A percentile compares a stretch with the other conserved stretches of the same genome.
These are phyloP conservation scores for Sternarchorhynchus goeldii DNA, from an alignment of 2,797 vertebrate species.

Conservation along the genomic window DNA sequence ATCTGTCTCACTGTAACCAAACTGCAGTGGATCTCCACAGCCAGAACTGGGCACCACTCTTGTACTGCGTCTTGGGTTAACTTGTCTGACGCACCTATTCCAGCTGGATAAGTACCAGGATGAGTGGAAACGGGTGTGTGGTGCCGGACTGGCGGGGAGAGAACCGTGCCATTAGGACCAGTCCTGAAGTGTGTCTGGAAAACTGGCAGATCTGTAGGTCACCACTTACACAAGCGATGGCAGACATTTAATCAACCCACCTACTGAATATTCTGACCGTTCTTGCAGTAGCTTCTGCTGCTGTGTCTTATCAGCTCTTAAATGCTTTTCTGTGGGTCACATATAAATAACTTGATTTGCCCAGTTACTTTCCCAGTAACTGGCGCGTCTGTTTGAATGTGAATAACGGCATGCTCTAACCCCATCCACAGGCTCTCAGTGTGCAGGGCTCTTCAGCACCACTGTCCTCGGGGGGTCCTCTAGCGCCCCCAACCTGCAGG, in stretches of 20 bases:
- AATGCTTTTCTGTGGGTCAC: constrained; percentile 31
- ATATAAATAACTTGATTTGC: constrained; percentile 46
- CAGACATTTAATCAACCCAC: too few relatives aligned
- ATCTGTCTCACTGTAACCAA: too few relatives aligned
- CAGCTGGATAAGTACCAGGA: too few relatives aligned
- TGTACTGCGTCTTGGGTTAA: too few relatives aligned
- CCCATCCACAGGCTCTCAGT: constrained; percentile 92
- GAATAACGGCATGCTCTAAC: constrained; percentile 62
- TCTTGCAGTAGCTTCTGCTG: not conserved
- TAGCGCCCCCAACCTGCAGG: constrained; percentile 99
- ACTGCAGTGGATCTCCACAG: too few relatives aligned
- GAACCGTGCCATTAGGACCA: too few relatives aligned
- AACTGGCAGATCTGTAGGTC: not conserved
- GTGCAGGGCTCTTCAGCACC: constrained; percentile 99
- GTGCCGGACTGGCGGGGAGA: too few relatives aligned
- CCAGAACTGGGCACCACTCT: too few relatives aligned
- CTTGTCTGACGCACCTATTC: too few relatives aligned
- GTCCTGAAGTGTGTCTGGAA: too few relatives aligned
- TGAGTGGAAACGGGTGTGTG: too few relatives aligned
- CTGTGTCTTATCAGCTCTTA: not conserved
- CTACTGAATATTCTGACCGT: not conserved
- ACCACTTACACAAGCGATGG: not conserved
- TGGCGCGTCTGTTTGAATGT: constrained; percentile 67
- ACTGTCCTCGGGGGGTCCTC: constrained; percentile 98
- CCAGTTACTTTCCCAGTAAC: constrained; percentile 26